These are phyloP conservation scores for Arbacia lixula DNA, from an alignment of 53 echinoderm and acorn worm genomes.

Conservation along the genomic window DNA sequence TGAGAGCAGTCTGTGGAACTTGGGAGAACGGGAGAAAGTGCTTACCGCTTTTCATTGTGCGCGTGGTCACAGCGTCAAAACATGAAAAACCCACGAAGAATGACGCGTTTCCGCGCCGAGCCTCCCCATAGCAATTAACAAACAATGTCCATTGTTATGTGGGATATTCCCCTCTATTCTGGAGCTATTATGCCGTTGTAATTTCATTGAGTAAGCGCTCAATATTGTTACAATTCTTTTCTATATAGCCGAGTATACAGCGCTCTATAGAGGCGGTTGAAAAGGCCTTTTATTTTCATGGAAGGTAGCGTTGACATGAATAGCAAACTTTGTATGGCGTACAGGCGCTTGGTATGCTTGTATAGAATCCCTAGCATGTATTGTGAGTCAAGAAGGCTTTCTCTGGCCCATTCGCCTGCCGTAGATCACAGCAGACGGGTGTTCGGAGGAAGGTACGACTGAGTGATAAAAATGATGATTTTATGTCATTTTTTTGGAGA, in stretches of 20 bases:
- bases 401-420: not conserved
- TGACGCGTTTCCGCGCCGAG: slow-evolving; percentile 17
- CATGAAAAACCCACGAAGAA: slow-evolving; percentile 53
- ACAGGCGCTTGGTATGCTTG: not conserved
- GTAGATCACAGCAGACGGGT: slow-evolving; percentile 10
- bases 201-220: slow-evolving; percentile 62
- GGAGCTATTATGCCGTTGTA: slow-evolving; percentile 55
- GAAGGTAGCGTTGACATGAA: slow-evolving; percentile 42
- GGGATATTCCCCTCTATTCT: slow-evolving; percentile 36
- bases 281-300: slow-evolving; percentile 54
- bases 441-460: not conserved
- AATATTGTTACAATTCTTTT: slow-evolving; percentile 69
- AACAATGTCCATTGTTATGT: slow-evolving; percentile 49
- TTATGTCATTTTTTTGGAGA: not conserved
- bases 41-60: slow-evolving; percentile 9
- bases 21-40: not conserved
- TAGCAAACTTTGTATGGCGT: slow-evolving; percentile 22
- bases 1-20: slow-evolving; percentile 6
- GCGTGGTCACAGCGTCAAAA: slow-evolving; percentile 39
- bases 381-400: not conserved
- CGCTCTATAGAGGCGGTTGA: slow-evolving; percentile 6
- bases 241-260: slow-evolving; percentile 35
- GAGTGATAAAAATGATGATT: slow-evolving; percentile 11
- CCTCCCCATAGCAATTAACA: slow-evolving; percentile 62
- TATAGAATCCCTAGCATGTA: slow-evolving; percentile 2